Percentiles rank a stretch among this genome's conserved stretches.
These are phyloP conservation scores for Beris morrisii DNA, from an alignment of 2,888 invertebrate species.

Conservation along the genomic window DNA sequence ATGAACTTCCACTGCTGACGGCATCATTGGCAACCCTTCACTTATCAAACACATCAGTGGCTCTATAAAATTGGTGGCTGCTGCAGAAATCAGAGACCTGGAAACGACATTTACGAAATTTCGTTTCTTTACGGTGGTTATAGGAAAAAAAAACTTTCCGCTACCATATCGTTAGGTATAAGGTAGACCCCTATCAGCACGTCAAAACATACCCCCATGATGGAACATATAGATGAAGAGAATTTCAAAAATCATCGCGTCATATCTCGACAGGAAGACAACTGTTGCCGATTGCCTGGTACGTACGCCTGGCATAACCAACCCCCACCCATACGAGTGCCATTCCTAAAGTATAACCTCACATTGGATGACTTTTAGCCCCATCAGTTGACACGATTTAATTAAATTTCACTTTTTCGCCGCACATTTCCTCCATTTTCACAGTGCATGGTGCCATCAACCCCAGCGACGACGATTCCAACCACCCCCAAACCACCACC, in stretches of 20 bases:
- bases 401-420: slow-evolving; percentile 45
- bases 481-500: background rate
- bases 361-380: slow-evolving; percentile 37
- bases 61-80: slow-evolving; percentile 19
- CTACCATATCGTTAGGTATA: slow-evolving; percentile 8
- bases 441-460: slow-evolving; percentile 22
- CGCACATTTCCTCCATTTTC: slow-evolving; percentile 33
- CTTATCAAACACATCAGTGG: background rate
- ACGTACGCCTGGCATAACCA: slow-evolving; percentile 17
- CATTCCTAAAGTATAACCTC: slow-evolving; percentile 29
- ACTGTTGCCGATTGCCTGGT: slow-evolving; percentile 35
- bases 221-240: slow-evolving; percentile 17
- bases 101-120: slow-evolving; percentile 27
- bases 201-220: too few relatives aligned
- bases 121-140: background rate
- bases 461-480: slow-evolving; percentile 8
- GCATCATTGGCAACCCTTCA: background rate
- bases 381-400: slow-evolving; percentile 45
- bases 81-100: slow-evolving; percentile 28
- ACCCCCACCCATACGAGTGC: slow-evolving; percentile 10
- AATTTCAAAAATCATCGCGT: slow-evolving; percentile 35
- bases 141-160: background rate
- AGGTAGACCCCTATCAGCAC: background rate
- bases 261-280: slow-evolving; percentile 36
- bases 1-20: slow-evolving; percentile 7